A percentile compares a stretch with the other conserved stretches of the same genome.
These are phyloP conservation scores for Dunckerocampus dactyliophorus DNA, from an alignment of 2,113 vertebrate genomes.

Conservation along the genomic window DNA sequence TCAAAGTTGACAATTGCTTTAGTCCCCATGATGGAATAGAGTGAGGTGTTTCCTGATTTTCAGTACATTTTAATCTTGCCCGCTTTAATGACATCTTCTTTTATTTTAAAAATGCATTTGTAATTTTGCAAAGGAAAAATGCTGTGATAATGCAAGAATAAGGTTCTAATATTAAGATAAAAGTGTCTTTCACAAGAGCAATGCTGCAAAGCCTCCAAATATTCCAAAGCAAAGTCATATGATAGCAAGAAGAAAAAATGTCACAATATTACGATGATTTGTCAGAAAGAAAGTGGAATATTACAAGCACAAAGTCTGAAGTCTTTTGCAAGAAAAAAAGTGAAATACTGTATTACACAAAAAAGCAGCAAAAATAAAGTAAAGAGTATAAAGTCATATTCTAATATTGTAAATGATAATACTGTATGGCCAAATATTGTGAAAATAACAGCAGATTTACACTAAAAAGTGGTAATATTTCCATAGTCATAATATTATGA, in stretches of 20 bases:
- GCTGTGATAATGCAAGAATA: neutral
- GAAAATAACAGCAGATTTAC: no score
- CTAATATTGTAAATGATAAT: no score
- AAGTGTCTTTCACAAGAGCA: neutral
- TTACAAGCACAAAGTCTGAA: no score
- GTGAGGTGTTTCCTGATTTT: neutral
- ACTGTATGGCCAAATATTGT: no score
- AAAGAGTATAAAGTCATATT: no score
- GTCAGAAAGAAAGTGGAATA: neutral
- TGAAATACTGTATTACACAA: no score
- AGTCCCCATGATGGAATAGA: neutral
- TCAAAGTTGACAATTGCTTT: constrained; percentile 2
- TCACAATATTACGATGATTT: neutral
- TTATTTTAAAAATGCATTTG: neutral
- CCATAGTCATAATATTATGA: no score
- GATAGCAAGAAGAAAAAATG: neutral
- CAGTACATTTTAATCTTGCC: no score
- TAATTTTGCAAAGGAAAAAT: neutral
- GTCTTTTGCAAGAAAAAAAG: no score
- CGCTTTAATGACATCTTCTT: no score
- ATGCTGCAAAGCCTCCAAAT: neutral
- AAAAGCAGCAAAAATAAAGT: no score
- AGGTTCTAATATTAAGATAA: neutral
- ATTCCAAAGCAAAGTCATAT: neutral
- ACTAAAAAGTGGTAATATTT: no score